Evolutionary conservation across 2,797 vertebrate species (phyloP), one percentile per base, ranked within the genome.

Genomic region (Thunnus albacares): DNA sequence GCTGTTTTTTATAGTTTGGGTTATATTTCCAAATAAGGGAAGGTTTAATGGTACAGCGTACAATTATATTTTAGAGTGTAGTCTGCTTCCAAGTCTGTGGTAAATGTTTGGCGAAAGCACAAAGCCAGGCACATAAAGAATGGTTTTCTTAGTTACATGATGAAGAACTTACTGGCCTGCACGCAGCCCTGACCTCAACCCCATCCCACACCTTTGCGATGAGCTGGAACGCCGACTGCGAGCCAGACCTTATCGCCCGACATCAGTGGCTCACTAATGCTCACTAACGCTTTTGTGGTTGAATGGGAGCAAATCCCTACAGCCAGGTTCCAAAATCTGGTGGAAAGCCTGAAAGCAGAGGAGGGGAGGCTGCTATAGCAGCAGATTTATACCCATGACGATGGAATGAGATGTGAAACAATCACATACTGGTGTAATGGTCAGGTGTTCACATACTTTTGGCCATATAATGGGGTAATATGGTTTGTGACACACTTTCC

Each of bases 261-360:
- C 53, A 80, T 80, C 59, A 82, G 58, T 30, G 13, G 28, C 2
- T 1, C 7, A 18, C 72, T 51, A 51, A 20, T 8, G 47, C 28
- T 30, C 20, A 49, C 9, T n/a, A 55, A 53, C 47, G 24, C 52
- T 79, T 22, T 53, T 57, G 14, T 64, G 33, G 64, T 24, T 22
- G 51, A 65, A 68, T 58, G 14, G 20, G 63, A 69, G 18, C n/a
- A 55, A 77, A 63, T 74, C 61, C 13, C 22, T 15, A 6, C 38
- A 52, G 30, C 53, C 35, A 15, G 12, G 11, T 18, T 69, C 22
- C 35, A 33, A 53, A 68, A 47, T 41, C 45, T 30, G 38, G 5
- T 33, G 51, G 12, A 66, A 68, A 55, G 7, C 55, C 22, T n/a
- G 18, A 52, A 52, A n/a, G n/a, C 8, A n/a, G 9, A 22, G 18